Evolutionary conservation across 2,797 vertebrate species (phyloP).

Genomic region (Acrocephalus scirpaceus): DNA sequence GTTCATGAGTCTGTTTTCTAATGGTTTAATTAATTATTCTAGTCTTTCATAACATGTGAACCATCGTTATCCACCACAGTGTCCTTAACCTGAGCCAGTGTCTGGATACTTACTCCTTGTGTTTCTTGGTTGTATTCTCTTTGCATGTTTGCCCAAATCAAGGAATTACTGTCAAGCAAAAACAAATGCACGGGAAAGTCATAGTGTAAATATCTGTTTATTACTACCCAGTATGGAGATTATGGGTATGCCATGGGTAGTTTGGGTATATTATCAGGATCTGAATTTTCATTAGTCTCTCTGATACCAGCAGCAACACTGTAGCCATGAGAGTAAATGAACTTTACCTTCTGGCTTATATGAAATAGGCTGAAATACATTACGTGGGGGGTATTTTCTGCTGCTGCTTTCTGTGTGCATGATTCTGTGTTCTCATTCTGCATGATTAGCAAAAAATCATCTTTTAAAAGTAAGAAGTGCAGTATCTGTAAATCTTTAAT

Average conservation of each 20-base stretch:
- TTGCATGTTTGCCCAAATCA: neutral
- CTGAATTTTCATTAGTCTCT: neutral
- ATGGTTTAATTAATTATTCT: slow-evolving; percentile 33
- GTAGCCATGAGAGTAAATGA: neutral
- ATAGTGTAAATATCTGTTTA: neutral
- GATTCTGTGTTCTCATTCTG: neutral
- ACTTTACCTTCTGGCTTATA: neutral
- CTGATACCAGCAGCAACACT: neutral
- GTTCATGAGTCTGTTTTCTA: neutral
- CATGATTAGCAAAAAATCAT: neutral
- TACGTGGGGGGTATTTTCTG: neutral
- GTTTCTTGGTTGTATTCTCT: neutral
- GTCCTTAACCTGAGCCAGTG: neutral
- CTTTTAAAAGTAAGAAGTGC: neutral
- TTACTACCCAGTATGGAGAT: neutral
- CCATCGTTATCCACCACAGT: neutral
- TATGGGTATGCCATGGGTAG: neutral
- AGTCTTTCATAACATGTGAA: neutral
- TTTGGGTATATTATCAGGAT: neutral
- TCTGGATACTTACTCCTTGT: neutral
- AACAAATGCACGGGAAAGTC: neutral
- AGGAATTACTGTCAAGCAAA: neutral
- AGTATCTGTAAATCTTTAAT: slow-evolving; percentile 16
- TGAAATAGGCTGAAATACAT: neutral
- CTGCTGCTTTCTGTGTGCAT: neutral